Base-by-base conservation (phyloP, 2,797 vertebrate species). In the Bucorvus abyssinicus region DNA sequence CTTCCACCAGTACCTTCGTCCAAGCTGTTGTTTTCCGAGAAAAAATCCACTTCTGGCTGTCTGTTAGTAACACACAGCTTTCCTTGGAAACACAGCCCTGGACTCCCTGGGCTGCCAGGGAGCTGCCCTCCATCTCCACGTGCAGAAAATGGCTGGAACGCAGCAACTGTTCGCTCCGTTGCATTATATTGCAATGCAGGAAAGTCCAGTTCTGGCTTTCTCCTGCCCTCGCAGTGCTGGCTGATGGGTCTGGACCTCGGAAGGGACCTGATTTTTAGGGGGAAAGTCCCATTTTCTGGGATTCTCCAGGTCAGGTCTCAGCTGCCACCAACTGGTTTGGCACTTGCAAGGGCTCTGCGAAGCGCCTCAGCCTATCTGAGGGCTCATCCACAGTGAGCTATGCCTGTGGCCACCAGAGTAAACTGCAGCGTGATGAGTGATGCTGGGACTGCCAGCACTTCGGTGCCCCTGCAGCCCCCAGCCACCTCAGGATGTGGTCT, bases 381-480 rank as follows among this genome's bases (percentile, higher is more conserved):
- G 23, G n/a, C n/a, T 53, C 1, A 0, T 30, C 69, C 1, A 0
- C 34, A 63, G 55, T 0, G 2, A 56, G 22, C 32, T 1, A 1
- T n/a, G 21, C 9, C 30, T 2, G 3, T 2, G 1, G 49, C 36
- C 2, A 2, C 63, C 9, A 12, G n/a, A 70, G 36, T 1, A 1
- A 27, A 30, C 68, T 19, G 19, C 1, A 2, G 36, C 3, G 1
- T 10, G 6, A 16, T 26, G 32, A 16, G 10, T 6, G 4, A 4
- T 1, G 0, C 1, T 3, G 34, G 60, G 32, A 63, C 14, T 4
- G 9, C 42, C 59, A 53, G 14, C 0, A 0, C 38, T 2, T 9
- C 1, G 0, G 44, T 42, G 49, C 30, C 55, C 38, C 70, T 14
- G n/a, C 68, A 79, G 36, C 47, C n/a, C 63, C 57, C 42, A 32